Evolutionary conservation across 2,888 invertebrate species (phyloP).

Genomic region (Nudaria mundana): DNA sequence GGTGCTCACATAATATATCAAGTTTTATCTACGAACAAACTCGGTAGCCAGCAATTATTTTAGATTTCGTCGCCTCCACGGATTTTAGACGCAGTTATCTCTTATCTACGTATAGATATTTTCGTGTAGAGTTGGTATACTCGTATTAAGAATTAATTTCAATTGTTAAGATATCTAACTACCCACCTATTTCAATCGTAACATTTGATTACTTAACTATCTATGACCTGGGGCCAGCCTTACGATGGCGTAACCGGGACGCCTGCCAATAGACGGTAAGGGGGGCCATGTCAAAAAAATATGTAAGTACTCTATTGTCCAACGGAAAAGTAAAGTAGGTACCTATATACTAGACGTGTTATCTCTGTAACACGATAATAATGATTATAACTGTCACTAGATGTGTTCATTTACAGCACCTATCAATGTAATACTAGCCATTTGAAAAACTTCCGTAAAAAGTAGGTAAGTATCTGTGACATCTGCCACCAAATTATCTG

Average conservation of each 20-base stretch:
- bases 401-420: no score
- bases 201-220: no score
- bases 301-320: no score
- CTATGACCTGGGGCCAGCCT: no score
- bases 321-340: no score
- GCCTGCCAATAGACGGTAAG: no score
- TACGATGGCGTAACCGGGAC: no score
- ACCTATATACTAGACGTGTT: no score
- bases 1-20: slow-evolving; percentile 51
- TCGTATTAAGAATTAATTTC: background rate
- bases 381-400: no score
- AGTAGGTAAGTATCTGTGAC: background rate
- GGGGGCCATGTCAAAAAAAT: no score
- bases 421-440: background rate
- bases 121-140: slow-evolving; percentile 5
- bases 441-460: background rate
- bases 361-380: no score
- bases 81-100: slow-evolving; percentile 39
- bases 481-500: slow-evolving; percentile 12
- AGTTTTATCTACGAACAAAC: slow-evolving; percentile 48
- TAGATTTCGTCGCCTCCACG: slow-evolving; percentile 45
- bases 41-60: slow-evolving; percentile 55
- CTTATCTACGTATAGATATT: slow-evolving; percentile 13
- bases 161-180: background rate
- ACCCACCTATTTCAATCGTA: slow-evolving; percentile 4